Conservation (phyloP, 2,113 vertebrate genomes). For the Ceyx melanurus region DNA sequence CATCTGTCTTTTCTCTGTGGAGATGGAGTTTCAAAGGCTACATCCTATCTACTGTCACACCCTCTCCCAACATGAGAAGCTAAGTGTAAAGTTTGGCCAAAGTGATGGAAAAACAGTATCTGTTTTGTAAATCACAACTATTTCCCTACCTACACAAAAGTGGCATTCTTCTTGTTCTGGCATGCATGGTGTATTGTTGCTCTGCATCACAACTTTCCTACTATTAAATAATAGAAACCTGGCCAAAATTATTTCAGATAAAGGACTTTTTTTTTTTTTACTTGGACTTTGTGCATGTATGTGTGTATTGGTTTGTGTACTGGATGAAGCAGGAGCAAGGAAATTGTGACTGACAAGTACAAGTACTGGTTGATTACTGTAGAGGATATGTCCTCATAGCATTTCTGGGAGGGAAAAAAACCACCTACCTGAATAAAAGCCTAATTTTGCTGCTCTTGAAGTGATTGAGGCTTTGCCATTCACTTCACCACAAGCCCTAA, state of each 20-base stretch:
- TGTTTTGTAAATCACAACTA: constrained; percentile 43
- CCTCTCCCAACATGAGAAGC: constrained; percentile 51
- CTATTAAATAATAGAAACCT: constrained; percentile 27
- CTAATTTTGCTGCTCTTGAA: background rate
- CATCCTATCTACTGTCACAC: constrained; percentile 61
- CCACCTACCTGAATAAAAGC: constrained; percentile 40
- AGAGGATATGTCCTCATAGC: background rate
- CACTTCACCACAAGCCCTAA: constrained; percentile 50
- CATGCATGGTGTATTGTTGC: constrained; percentile 26
- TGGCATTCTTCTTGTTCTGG: constrained; percentile 61
- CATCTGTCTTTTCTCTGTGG: constrained; percentile 59
- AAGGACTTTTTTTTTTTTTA: background rate
- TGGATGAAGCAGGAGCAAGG: background rate
- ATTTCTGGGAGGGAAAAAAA: background rate
- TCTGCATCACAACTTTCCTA: background rate
- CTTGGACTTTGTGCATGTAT: background rate
- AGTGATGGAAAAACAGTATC: constrained; percentile 59
- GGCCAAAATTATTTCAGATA: constrained; percentile 1
- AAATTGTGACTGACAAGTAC: background rate
- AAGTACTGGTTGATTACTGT: background rate
- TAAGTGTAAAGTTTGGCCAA: constrained; percentile 63
- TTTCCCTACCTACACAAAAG: constrained; percentile 62
- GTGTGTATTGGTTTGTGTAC: background rate
- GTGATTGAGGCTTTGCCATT: constrained; percentile 58
- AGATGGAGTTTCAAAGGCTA: constrained; percentile 61